Conservation (phyloP, 2,797 vertebrate species). For the Hypotaenidia okinawae region DNA sequence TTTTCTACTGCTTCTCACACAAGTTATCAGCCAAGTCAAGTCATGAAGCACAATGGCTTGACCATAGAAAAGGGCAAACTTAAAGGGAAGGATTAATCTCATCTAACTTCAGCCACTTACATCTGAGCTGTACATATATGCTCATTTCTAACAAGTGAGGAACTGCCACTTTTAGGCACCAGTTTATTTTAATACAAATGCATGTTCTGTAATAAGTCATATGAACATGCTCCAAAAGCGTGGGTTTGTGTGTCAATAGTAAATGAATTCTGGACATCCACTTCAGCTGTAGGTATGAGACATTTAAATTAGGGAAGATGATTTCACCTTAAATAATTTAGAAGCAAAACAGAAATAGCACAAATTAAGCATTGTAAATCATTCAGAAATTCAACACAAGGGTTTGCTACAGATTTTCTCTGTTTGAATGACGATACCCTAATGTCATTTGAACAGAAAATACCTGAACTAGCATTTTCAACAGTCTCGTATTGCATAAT, state of each 20-base stretch:
- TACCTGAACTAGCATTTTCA: slow-evolving; percentile 31
- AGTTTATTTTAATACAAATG: background rate
- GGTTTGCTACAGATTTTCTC: background rate
- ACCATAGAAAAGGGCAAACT: background rate
- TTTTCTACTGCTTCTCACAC: background rate
- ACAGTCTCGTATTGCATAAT: background rate
- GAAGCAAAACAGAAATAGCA: background rate
- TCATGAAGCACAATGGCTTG: background rate
- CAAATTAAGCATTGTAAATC: background rate
- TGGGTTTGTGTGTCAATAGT: background rate
- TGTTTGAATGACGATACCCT: slow-evolving; percentile 25
- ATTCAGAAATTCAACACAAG: slow-evolving; percentile 25
- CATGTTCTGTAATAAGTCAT: background rate
- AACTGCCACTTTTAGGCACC: background rate
- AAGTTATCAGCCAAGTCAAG: background rate
- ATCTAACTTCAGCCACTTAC: background rate
- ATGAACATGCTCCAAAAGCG: background rate
- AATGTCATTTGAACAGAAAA: slow-evolving; percentile 28
- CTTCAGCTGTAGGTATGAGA: background rate
- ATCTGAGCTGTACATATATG: background rate
- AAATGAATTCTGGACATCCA: background rate
- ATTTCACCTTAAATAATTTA: slow-evolving; percentile 1
- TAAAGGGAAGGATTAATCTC: background rate
- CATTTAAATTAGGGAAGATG: background rate
- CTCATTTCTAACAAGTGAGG: background rate